Base-by-base conservation (phyloP, 2,888 invertebrate genomes). In the Heliconius sara region DNA sequence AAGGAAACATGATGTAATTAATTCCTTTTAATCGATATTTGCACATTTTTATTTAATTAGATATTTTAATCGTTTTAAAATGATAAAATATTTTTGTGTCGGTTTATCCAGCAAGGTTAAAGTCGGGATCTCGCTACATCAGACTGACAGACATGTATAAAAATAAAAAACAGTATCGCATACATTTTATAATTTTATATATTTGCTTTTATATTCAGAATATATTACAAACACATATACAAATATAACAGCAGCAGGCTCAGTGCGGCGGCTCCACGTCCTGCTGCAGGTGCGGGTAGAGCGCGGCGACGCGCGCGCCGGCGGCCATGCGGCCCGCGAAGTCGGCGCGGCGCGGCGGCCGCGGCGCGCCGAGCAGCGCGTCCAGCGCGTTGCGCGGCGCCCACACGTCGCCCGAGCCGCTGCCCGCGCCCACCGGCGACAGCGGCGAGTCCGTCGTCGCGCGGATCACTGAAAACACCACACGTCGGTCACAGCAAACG, bases 371-470 rank as follows among this genome's bases (percentile, higher is more conserved):
- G 3, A 95, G 89, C 5, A 96, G 85, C 0, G 96, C 95, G 83
- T 96, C 96, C 9, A 96, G 91, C 10, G 95, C 92, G 22, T 95
- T 95, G 80, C 96, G 84, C 12, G 95, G 92, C 22, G 94, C 91
- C 93, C 92, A 93, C 80, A 94, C 92, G 79, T 93, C 93, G 43
- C 88, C 84, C 10, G 85, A 83, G 83, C 85, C 95, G 76, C 88
- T 90, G 13, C 93, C 93, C 0, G 95, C 90, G 0, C 97, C 96
- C 0, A 97, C 97, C 0, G 98, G 98, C 0, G 98, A 98, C 90
- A 98, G 96, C 0, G 98, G 98, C 0, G 98, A 98, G 89, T 98
- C 98, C 0, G 98, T 98, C 0, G 97, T 98, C 2, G 98, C 97
- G 75, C 98, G 88, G 82, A 95, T 95, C 60, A 95, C 95, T 60